Conservation (phyloP, 1,140 invertebrate species). For the Polyergus mexicanus region DNA sequence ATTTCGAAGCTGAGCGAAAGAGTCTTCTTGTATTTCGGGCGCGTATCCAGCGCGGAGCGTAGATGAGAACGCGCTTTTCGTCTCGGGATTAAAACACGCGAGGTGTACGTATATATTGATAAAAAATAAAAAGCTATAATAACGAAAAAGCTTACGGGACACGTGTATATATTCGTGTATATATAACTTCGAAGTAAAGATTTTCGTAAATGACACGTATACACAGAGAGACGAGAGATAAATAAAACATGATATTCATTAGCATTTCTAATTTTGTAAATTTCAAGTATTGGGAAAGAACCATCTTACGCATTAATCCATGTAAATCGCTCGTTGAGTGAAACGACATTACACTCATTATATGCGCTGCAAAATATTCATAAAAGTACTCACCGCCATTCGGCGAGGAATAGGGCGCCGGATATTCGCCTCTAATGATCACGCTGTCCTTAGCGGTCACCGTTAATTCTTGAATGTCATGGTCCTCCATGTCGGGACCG, state of each 20-base stretch:
- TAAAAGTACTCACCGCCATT: constrained; percentile 59
- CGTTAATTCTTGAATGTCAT: constrained; percentile 38
- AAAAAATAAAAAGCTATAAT: neutral
- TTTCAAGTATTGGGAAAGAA: neutral
- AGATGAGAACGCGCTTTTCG: neutral
- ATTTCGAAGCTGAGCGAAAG: neutral
- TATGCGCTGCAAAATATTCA: neutral
- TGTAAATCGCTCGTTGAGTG: neutral
- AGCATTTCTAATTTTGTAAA: neutral
- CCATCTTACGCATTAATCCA: too few relatives aligned
- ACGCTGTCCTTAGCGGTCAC: constrained; percentile 32
- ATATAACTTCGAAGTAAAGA: neutral
- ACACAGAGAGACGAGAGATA: neutral
- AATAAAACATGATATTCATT: neutral
- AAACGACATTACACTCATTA: neutral
- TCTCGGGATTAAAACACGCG: neutral
- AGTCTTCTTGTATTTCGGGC: neutral
- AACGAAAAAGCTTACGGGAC: neutral
- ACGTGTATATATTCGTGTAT: neutral
- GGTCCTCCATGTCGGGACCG: constrained; percentile 58
- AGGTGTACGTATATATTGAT: neutral
- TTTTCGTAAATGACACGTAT: neutral
- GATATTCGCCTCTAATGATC: constrained; percentile 49
- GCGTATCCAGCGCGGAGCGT: neutral
- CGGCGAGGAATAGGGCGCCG: constrained; percentile 22